phyloP scores from a whole-genome alignment of 2,113 vertebrate genomes.

The Empidonax alnorum region DNA sequence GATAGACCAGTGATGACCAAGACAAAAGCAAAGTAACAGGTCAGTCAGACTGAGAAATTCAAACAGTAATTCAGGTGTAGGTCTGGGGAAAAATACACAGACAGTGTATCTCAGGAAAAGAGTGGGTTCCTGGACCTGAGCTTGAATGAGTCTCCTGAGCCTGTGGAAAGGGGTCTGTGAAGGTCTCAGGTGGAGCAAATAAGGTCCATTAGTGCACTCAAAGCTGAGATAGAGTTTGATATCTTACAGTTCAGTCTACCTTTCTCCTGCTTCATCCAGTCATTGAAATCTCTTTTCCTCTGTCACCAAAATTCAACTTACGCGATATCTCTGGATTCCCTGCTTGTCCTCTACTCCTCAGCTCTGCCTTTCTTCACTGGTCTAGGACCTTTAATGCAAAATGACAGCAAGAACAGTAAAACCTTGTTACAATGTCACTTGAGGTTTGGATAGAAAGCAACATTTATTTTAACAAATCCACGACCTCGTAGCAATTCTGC shows the following conservation, averaged over 20 bases:
- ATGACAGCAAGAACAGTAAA: constrained; percentile 50
- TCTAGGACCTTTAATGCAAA: constrained; percentile 26
- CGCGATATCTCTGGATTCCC: background rate
- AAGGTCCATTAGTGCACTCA: background rate
- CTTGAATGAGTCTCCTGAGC: background rate
- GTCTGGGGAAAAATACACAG: background rate
- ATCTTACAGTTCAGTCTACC: background rate
- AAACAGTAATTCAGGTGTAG: background rate
- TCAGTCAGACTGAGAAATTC: background rate
- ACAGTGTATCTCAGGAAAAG: background rate
- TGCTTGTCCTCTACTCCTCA: background rate
- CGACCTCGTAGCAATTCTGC: background rate
- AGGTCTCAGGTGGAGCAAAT: background rate
- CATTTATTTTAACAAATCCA: constrained; percentile 27
- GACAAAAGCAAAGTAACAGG: background rate
- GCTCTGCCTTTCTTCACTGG: constrained; percentile 23
- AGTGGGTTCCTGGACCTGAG: background rate
- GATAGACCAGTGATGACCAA: background rate
- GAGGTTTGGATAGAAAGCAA: constrained; percentile 52
- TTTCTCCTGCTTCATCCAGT: background rate
- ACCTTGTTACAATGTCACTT: constrained; percentile 41
- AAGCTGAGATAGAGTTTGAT: background rate
- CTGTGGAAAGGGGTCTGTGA: background rate
- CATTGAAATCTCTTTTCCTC: background rate
- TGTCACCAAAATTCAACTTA: background rate